Evolutionary conservation across 2,113 vertebrate species (phyloP).

Genomic region (Protomyctophum bolini): DNA sequence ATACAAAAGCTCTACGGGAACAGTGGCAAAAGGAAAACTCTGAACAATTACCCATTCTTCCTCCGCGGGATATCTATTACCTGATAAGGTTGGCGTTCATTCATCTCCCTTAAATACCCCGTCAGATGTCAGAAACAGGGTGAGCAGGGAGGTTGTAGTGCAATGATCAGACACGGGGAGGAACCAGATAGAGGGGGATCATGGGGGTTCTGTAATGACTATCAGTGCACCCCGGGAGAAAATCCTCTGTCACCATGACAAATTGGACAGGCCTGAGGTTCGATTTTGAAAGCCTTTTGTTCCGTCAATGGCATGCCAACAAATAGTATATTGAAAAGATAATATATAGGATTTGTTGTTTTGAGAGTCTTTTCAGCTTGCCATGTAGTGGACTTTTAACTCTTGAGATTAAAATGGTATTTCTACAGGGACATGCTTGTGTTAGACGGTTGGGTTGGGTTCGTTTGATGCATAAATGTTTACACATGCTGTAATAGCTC

Average conservation of each 20-base stretch:
- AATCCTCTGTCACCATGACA: conserved; percentile 57
- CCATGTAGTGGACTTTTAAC: conserved; percentile 4
- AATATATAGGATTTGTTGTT: conserved; percentile 21
- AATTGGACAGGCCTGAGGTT: conserved; percentile 21
- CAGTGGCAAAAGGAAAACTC: conserved; percentile 49
- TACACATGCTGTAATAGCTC: too few relatives aligned
- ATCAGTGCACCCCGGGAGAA: conserved; percentile 30
- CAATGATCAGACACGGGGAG: conserved; percentile 39
- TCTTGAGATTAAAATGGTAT: conserved; percentile 9
- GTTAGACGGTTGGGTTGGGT: too few relatives aligned
- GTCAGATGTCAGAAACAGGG: conserved; percentile 47
- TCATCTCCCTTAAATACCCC: conserved; percentile 62
- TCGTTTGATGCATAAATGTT: too few relatives aligned
- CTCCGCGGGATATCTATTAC: conserved; percentile 57
- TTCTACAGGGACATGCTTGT: too few relatives aligned
- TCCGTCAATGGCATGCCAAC: conserved; percentile 6
- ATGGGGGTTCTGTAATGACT: conserved; percentile 30
- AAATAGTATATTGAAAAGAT: neutral
- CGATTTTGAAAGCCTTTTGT: conserved; percentile 4
- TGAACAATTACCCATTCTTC: conserved; percentile 53
- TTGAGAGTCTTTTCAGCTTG: neutral
- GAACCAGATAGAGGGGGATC: conserved; percentile 26
- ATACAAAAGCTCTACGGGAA: conserved; percentile 14
- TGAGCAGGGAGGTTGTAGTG: conserved; percentile 30
- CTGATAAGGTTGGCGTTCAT: conserved; percentile 58